Base-by-base conservation (phyloP, 2,113 vertebrate genomes). In the Naja naja region DNA sequence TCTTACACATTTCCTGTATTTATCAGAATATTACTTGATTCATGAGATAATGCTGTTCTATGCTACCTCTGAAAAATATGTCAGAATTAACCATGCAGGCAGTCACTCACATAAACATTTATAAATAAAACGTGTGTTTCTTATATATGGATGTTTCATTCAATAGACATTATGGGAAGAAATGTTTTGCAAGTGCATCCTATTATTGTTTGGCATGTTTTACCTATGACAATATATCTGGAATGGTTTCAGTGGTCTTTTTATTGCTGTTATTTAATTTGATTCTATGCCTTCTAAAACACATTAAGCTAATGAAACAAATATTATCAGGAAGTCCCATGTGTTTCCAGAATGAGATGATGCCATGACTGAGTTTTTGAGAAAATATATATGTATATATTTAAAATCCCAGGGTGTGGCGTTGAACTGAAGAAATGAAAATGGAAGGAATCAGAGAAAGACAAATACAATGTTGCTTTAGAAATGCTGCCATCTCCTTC, bases 261-360 rank as follows among this genome's bases (percentile, higher is more conserved):
- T 55, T 64, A 22, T 87, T 30, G 90, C 85, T 74, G 18, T 87
- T 60, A 94, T 55, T 69, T 94, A 91, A 91, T 52, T 56, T 89
- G 94, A 93, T 85, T 92, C 88, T 39, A 81, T 81, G 91, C 94
- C 25, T 94, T 95, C 85, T n/a, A 90, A 90, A 92, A 85, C 69
- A 85, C 5, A 93, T 25, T 94, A 54, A 94, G 94, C 95, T 88
- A 95, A 91, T 94, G 69, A 93, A 81, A 30, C 34, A 64, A 9
- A 91, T 1, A 55, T 88, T 90, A 88, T n/a, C 90, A 89, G 53
- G 7, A 74, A 74, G 45, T 39, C 53, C 49, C 30, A 87, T 90
- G 3, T 54, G n/a, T 94, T 96, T 94, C 34, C 88, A 45, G 58
- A 34, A 1, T n/a, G 56, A 55, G 55, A n/a, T 89, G 56, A n/a